These are phyloP conservation scores for Cynodonichthys magdalenae DNA, from an alignment of 2,797 vertebrate species.

Conservation along the genomic window DNA sequence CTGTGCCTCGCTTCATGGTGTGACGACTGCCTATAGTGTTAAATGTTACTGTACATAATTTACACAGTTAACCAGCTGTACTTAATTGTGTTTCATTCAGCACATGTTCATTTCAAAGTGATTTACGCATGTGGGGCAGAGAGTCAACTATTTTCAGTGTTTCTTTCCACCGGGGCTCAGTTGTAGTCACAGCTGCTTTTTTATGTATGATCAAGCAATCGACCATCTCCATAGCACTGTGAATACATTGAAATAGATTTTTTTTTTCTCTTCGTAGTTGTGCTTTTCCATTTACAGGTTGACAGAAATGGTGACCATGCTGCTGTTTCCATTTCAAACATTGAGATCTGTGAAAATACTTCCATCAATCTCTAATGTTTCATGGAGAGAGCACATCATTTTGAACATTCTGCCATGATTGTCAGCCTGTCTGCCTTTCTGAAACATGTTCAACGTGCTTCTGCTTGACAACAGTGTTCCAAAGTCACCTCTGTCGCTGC, in stretches of 20 bases:
- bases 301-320: background rate
- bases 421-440: constrained; percentile 1
- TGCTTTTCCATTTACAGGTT: background rate
- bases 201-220: constrained; percentile 8
- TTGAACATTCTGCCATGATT: constrained; percentile 15
- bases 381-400: background rate
- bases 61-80: constrained; percentile 11
- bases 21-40: constrained; percentile 29
- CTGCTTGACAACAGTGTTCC: background rate
- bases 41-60: constrained; percentile 44
- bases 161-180: background rate
- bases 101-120: background rate
- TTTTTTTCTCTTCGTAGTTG: background rate
- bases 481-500: constrained; percentile 8
- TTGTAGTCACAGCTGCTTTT: constrained; percentile 1
- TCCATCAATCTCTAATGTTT: background rate
- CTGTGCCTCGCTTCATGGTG: constrained; percentile 15
- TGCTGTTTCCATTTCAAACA: background rate
- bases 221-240: background rate
- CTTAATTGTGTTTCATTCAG: constrained; percentile 19
- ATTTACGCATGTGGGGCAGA: background rate
- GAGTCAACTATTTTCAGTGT: background rate
- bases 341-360: constrained; percentile 3
- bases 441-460: constrained; percentile 1
- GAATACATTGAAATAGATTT: background rate